These are phyloP conservation scores for Morus bassanus DNA, from an alignment of 2,797 vertebrate species.

Conservation along the genomic window DNA sequence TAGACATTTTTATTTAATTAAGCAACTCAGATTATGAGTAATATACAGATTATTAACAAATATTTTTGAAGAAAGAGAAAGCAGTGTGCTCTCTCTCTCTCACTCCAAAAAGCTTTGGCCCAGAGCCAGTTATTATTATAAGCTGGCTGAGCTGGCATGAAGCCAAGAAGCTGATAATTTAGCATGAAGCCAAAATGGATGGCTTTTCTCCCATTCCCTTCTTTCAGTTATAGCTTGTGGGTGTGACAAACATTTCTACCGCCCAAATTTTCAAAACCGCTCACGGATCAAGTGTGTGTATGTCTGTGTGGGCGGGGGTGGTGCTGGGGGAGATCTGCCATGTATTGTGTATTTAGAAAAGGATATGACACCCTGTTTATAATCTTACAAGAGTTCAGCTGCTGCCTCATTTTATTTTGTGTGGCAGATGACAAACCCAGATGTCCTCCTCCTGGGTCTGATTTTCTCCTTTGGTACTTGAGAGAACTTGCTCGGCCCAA, in stretches of 20 bases:
- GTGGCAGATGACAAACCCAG: constrained; percentile 10
- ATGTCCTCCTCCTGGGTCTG: not conserved
- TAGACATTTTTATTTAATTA: constrained; percentile 57
- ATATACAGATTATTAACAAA: constrained; percentile 66
- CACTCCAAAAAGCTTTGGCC: constrained; percentile 66
- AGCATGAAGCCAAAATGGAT: constrained; percentile 65
- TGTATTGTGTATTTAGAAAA: constrained; percentile 40
- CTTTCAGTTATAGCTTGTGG: constrained; percentile 14
- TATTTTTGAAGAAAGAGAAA: constrained; percentile 57
- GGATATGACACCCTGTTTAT: not conserved
- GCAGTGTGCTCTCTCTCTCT: not conserved
- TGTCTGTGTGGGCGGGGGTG: not conserved
- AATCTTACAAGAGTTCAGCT: constrained; percentile 15
- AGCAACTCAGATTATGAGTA: constrained; percentile 25
- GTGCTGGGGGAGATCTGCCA: not conserved
- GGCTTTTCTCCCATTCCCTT: constrained; percentile 37
- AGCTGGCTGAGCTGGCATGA: constrained; percentile 61
- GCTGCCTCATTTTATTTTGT: not conserved
- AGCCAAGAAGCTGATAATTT: constrained; percentile 70
- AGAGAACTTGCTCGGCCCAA: not conserved
- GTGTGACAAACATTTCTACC: not conserved
- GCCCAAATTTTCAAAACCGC: constrained; percentile 18
- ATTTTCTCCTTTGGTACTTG: not conserved
- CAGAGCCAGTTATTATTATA: constrained; percentile 72
- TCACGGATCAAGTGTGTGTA: not conserved